Percentiles rank a stretch among this genome's conserved stretches.
Evolutionary conservation across 2,797 vertebrate genomes (phyloP).

Genomic region (Phoxinus dragarum): DNA sequence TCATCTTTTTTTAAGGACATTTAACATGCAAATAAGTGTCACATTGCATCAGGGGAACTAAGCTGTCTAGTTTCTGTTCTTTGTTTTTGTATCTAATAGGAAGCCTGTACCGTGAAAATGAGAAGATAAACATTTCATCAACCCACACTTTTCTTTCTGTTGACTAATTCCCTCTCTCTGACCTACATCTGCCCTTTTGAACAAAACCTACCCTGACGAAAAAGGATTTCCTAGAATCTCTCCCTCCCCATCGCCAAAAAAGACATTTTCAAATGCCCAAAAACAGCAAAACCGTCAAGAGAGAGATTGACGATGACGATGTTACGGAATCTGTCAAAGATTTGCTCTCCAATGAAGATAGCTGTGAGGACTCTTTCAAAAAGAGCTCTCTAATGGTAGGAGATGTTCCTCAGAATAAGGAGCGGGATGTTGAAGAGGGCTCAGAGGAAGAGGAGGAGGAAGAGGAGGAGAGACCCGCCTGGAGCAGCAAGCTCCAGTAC

Average conservation of each 20-base stretch:
- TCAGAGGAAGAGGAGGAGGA: constrained; percentile 79
- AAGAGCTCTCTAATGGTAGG: constrained; percentile 89
- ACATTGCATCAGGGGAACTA: constrained; percentile 16
- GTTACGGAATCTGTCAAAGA: constrained; percentile 96
- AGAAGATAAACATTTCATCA: constrained; percentile 42
- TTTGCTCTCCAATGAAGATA: constrained; percentile 96
- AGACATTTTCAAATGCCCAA: constrained; percentile 88
- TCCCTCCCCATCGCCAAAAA: constrained; percentile 52
- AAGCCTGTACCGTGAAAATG: constrained; percentile 46
- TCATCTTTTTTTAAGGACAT: background rate
- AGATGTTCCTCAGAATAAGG: constrained; percentile 81
- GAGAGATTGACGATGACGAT: constrained; percentile 95
- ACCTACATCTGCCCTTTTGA: constrained; percentile 3
- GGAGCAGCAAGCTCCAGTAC: constrained; percentile 98
- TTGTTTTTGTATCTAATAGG: constrained; percentile 23
- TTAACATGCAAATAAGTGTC: background rate
- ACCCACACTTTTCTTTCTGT: constrained; percentile 4
- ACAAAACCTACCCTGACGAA: background rate
- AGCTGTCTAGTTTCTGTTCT: constrained; percentile 15
- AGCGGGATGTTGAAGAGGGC: constrained; percentile 74
- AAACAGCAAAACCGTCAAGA: constrained; percentile 95
- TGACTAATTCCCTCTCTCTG: constrained; percentile 27
- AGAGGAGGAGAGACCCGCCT: constrained; percentile 91
- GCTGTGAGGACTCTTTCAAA: constrained; percentile 92
- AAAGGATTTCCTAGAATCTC: constrained; percentile 39